Base-by-base conservation (phyloP, 2,797 vertebrate genomes). In the Microctenopoma lineatum region DNA sequence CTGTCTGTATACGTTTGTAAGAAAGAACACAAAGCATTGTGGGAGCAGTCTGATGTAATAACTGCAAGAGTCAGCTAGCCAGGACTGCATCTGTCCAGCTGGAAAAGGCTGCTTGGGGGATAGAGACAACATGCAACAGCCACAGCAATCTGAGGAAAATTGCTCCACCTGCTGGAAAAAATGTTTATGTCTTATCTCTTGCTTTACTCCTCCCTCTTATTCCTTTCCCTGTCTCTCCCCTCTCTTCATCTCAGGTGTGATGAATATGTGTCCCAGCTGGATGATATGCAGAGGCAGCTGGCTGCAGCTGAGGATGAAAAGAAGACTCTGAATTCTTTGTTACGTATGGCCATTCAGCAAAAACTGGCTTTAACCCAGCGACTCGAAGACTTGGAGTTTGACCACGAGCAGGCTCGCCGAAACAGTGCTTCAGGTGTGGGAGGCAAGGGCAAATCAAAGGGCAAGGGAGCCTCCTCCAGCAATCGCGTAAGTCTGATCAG, bases 261-360 rank as follows among this genome's bases (percentile, higher is more conserved):
- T 0, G 98, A 99, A 47, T 99, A 99, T 2, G 97, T 99, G 77
- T 97, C 93, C 1, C 98, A 99, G 92, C 85, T 99, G 86, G 98
- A 99, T 1, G 98, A 99, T 90, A 99, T 99, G 98, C 98, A 99
- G 91, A 92, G 96, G 83, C 98, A 99, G 84, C 95, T 99, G 45
- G 89, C 94, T 3, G 98, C 98, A 0, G 98, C 98, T 0, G 98
- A 99, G 89, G 98, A 99, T 1, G 98, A 99, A 89, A 99, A 98
- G 95, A 99, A 98, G 93, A 99, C 98, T 0, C 90, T 99, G 77
- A 99, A 99, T 84, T 99, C 97, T 1, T 84, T 99, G 87, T 89
- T 99, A n/a, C 97, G 98, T 9, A 99, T 99, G 98, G 98, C 98
- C 72, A 99, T 99, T 89, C 98, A 99, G 90, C 98, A 99, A 94